Base-by-base conservation (phyloP, 2,113 vertebrate species). In the Nothocercus julius region DNA sequence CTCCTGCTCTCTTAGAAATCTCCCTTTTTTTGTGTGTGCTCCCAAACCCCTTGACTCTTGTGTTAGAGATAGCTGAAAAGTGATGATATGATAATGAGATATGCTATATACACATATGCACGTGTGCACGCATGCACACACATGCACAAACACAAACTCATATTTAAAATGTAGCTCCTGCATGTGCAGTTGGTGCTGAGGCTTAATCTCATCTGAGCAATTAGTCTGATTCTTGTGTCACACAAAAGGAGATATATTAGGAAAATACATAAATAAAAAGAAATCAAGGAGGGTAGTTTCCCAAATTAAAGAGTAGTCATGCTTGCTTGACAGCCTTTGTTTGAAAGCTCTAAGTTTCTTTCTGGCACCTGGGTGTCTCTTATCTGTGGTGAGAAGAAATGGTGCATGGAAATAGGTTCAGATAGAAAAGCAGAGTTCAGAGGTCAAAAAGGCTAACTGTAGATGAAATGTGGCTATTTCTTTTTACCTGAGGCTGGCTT, bases 401-500 rank as follows among this genome's bases (percentile, higher is more conserved):
- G 96, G 97, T 92, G 97, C 98, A 98, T 98, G 98, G 98, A 99
- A 98, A 98, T 98, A 97, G 97, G 98, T 99, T 98, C 98, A 97
- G 98, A 98, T 96, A 98, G 98, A 98, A 98, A 98, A 98, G 98
- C 98, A 92, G 98, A 98, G 99, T 98, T 99, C 98, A 98, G 94
- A 98, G 99, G 98, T 99, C 98, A 83, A 15, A 93, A 90, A 97
- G 98, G 98, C 98, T 98, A 99, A 99, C 98, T 95, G 96, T 96
- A 97, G 97, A 98, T 98, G 98, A 98, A 99, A 99, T 98, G 98
- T 98, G 98, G 98, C 98, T 98, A 98, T 99, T 99, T 99, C 98
- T 98, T 99, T 99, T 98, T 97, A 98, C 98, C 98, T 98, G 97
- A 97, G 98, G 98, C 98, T 97, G 98, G 98, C 98, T 98, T 98